These are phyloP conservation scores for Chloroceryle aenea DNA, from an alignment of 2,113 vertebrate genomes.

Conservation along the genomic window DNA sequence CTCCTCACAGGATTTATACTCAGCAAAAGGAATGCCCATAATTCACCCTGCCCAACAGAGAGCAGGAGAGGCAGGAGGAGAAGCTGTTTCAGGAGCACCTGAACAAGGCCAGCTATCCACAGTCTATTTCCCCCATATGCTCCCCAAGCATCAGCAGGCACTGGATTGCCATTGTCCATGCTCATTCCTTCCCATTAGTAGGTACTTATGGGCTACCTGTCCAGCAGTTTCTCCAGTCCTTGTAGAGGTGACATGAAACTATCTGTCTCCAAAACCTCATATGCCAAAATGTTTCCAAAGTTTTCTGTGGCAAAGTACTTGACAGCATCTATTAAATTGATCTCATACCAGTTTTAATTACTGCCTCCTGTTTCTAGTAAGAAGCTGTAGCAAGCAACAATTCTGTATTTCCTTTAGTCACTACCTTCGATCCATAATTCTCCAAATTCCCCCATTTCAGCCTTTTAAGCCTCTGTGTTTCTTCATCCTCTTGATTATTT, in stretches of 20 bases:
- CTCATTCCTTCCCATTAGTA: neutral
- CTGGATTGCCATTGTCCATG: rapidly evolving
- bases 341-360: neutral
- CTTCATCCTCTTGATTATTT: neutral
- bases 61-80: neutral
- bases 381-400: neutral
- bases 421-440: neutral
- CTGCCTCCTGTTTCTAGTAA: neutral
- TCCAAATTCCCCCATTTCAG: neutral
- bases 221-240: too few species aligned
- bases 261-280: neutral
- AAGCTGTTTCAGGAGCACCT: rapidly evolving
- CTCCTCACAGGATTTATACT: too few species aligned
- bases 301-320: rapidly evolving
- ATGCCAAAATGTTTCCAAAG: rapidly evolving
- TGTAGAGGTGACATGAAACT: neutral
- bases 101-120: rapidly evolving
- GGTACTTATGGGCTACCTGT: rapidly evolving
- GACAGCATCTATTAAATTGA: rapidly evolving
- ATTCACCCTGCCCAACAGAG: neutral
- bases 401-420: neutral
- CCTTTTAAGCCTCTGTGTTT: neutral
- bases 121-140: rapidly evolving
- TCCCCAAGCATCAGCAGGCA: rapidly evolving
- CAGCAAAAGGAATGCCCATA: rapidly evolving